Percentiles rank a stretch among this genome's conserved stretches.
phyloP scores from a whole-genome alignment of 2,113 vertebrate species.

The Nipponia nippon region DNA sequence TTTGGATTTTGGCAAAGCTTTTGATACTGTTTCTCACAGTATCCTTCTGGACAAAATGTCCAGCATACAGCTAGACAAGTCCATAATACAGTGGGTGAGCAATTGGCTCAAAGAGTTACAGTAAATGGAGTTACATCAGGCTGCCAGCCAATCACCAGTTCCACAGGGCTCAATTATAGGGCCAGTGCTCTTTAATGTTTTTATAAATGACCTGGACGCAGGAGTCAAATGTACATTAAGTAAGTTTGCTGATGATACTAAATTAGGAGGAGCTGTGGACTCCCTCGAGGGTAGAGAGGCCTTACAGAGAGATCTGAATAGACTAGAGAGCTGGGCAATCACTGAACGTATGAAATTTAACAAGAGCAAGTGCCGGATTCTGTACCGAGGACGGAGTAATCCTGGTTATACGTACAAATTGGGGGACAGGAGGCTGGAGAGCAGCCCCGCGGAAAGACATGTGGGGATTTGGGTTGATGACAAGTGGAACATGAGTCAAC shows the following conservation, averaged over 20 bases:
- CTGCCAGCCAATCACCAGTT: neutral
- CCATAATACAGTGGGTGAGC: neutral
- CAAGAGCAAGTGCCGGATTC: neutral
- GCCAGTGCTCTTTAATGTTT: neutral
- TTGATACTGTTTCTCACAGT: too few relatives aligned
- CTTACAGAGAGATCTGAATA: too few relatives aligned
- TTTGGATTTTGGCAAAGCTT: too few relatives aligned
- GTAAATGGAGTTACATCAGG: neutral
- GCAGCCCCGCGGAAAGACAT: neutral
- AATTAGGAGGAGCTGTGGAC: neutral
- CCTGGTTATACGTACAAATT: neutral
- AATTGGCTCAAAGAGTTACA: neutral
- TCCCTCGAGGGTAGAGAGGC: too few relatives aligned
- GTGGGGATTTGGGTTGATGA: neutral
- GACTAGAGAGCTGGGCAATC: neutral
- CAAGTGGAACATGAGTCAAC: too few relatives aligned
- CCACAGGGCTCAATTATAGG: neutral
- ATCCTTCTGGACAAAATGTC: too few relatives aligned
- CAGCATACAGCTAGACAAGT: neutral
- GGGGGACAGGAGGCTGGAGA: neutral
- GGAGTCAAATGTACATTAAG: too few relatives aligned
- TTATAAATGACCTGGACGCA: neutral
- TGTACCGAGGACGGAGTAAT: neutral
- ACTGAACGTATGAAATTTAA: neutral
- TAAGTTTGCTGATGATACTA: neutral